These are phyloP conservation scores for Anarhynchus alexandrinus DNA, from an alignment of 2,113 vertebrate species.

Conservation along the genomic window DNA sequence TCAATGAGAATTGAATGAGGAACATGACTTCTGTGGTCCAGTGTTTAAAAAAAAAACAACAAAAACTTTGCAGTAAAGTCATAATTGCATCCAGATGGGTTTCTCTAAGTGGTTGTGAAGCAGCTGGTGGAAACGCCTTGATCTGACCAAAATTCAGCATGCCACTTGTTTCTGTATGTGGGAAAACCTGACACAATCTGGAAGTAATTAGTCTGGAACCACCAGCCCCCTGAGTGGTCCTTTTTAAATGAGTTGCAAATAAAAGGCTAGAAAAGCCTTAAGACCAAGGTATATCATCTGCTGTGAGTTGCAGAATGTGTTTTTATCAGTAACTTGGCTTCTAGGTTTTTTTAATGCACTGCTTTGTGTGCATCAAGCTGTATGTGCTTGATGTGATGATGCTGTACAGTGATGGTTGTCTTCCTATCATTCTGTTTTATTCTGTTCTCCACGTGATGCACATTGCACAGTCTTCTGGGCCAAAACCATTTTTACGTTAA, in stretches of 20 bases:
- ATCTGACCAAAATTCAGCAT: constrained; percentile 10
- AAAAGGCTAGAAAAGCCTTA: not conserved
- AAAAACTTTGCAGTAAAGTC: not conserved
- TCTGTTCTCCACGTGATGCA: not conserved
- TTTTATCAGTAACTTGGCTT: not conserved
- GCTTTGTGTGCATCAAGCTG: not conserved
- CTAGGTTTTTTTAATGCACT: no score
- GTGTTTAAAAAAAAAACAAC: not conserved
- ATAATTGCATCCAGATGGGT: constrained; percentile 46
- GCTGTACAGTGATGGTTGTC: not conserved
- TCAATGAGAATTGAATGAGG: not conserved
- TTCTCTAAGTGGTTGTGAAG: not conserved
- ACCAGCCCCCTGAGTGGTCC: not conserved
- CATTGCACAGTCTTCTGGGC: rapidly evolving
- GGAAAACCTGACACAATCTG: not conserved
- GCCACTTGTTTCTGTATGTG: constrained; percentile 14
- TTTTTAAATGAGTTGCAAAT: not conserved
- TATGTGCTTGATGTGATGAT: no score
- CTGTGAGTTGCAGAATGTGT: rapidly evolving
- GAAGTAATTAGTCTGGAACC: constrained; percentile 31
- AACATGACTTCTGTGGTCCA: not conserved
- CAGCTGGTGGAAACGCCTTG: constrained; percentile 17
- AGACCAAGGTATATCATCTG: not conserved
- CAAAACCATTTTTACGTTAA: not conserved
- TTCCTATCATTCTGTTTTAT: rapidly evolving